These are phyloP conservation scores for Deroplatys truncata DNA, from an alignment of 2,888 invertebrate species.

Conservation along the genomic window DNA sequence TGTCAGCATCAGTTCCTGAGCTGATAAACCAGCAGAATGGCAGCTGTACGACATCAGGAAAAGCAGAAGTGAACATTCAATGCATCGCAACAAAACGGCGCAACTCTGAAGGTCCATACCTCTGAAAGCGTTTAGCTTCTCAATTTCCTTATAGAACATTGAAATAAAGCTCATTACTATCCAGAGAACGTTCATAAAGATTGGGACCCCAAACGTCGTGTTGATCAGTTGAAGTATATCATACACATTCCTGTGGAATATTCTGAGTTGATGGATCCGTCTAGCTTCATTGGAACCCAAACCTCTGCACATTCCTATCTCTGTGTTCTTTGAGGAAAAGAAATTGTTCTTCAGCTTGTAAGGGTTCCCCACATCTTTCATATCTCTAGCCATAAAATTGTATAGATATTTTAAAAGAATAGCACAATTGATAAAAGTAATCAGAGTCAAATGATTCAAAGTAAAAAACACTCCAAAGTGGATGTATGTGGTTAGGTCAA, in stretches of 20 bases:
- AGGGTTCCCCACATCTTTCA: background rate
- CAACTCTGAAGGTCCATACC: too few species aligned
- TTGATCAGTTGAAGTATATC: too few species aligned
- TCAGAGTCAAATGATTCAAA: background rate
- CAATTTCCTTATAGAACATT: background rate
- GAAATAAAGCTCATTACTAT: background rate
- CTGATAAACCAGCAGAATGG: background rate
- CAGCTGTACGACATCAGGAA: background rate
- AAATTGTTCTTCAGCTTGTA: too few species aligned
- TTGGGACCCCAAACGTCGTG: too few species aligned
- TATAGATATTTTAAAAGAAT: background rate
- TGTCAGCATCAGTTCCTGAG: background rate
- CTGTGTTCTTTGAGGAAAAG: too few species aligned
- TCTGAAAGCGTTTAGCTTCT: too few species aligned
- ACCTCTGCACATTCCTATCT: too few species aligned
- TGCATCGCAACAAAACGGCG: background rate
- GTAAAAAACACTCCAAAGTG: background rate
- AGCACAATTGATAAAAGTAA: background rate
- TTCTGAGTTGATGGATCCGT: too few species aligned
- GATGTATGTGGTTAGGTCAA: background rate
- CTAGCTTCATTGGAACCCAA: too few species aligned
- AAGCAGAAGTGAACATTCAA: background rate
- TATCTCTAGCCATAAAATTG: background rate
- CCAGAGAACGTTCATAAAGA: background rate
- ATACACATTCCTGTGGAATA: too few species aligned